These are phyloP conservation scores for Drosophila kepulauana DNA, from an alignment of 1,140 invertebrate species.

Conservation along the genomic window DNA sequence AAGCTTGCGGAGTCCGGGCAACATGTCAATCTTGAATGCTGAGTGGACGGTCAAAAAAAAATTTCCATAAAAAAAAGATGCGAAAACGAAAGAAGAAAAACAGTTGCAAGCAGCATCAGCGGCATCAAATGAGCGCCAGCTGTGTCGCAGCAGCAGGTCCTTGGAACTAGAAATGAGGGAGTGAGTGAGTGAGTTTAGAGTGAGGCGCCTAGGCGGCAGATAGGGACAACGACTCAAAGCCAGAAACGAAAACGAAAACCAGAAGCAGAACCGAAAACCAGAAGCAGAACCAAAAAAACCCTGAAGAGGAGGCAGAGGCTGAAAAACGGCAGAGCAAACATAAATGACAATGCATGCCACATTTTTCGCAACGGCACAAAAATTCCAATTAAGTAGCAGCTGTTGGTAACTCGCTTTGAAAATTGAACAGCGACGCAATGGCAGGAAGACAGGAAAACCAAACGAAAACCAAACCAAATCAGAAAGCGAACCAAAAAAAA, in stretches of 20 bases:
- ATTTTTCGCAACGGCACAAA: conserved; percentile 64
- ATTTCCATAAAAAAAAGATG: conserved; percentile 41
- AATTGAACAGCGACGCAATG: conserved; percentile 60
- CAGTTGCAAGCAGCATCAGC: conserved; percentile 25
- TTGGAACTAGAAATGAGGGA: not conserved
- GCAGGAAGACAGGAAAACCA: conserved; percentile 7
- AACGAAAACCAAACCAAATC: conserved; percentile 30
- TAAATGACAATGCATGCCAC: conserved; percentile 67
- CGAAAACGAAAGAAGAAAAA: too few relatives aligned
- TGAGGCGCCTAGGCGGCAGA: not conserved
- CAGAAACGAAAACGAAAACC: conserved; percentile 27
- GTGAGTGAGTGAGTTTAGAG: not conserved
- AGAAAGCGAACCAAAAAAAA: conserved; percentile 20
- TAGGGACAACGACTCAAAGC: not conserved
- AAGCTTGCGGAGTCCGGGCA: not conserved
- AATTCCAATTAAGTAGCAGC: conserved; percentile 78
- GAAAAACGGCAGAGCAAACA: conserved; percentile 52
- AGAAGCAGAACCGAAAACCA: conserved; percentile 10
- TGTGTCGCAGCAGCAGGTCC: conserved; percentile 32
- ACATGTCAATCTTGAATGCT: conserved; percentile 42
- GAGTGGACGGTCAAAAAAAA: conserved; percentile 21
- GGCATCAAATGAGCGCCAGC: conserved; percentile 35
- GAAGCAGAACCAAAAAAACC: not conserved
- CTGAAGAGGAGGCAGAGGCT: conserved; percentile 11
- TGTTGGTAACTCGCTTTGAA: conserved; percentile 64